phyloP scores from a whole-genome alignment of 92 coral and sea anemone genomes.

The Palythoa caribaeorum region DNA sequence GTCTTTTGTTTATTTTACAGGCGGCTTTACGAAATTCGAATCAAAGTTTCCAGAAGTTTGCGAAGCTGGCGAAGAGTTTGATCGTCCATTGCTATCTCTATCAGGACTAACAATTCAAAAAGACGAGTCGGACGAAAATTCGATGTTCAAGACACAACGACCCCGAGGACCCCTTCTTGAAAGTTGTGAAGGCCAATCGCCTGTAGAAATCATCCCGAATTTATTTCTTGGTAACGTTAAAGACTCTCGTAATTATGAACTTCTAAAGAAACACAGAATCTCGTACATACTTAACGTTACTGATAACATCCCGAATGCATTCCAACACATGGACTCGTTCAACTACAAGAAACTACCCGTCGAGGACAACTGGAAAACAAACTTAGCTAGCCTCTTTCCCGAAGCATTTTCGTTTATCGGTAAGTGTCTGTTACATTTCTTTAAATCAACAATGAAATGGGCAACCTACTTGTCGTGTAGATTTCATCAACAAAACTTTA shows the following conservation, averaged over 20 bases:
- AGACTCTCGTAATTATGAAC: slow-evolving; percentile 91
- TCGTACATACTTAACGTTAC: slow-evolving; percentile 92
- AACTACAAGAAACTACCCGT: slow-evolving; percentile 97
- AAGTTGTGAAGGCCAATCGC: slow-evolving; percentile 53
- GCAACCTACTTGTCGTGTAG: slow-evolving; percentile 21
- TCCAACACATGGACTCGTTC: slow-evolving; percentile 89
- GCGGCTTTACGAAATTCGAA: slow-evolving; percentile 92
- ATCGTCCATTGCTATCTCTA: slow-evolving; percentile 83
- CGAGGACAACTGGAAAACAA: slow-evolving; percentile 96
- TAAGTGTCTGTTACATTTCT: slow-evolving; percentile 61
- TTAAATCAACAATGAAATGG: slow-evolving; percentile 9
- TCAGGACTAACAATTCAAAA: slow-evolving; percentile 80
- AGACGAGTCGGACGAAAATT: slow-evolving; percentile 58
- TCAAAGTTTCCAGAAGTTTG: slow-evolving; percentile 82
- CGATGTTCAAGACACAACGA: slow-evolving; percentile 53
- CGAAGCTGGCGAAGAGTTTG: slow-evolving; percentile 87
- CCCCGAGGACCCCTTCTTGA: slow-evolving; percentile 76
- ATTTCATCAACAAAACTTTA: slow-evolving; percentile 29
- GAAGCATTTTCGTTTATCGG: slow-evolving; percentile 98
- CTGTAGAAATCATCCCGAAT: slow-evolving; percentile 92
- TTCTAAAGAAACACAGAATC: slow-evolving; percentile 82
- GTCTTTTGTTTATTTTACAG: slow-evolving; percentile 61
- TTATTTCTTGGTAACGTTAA: slow-evolving; percentile 92
- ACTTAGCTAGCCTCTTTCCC: slow-evolving; percentile 87
- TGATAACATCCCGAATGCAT: slow-evolving; percentile 94